Percentiles rank a stretch among this genome's conserved stretches.
These are phyloP conservation scores for Callithrix jacchus DNA, from an alignment of 2,113 vertebrate species.

Conservation along the genomic window DNA sequence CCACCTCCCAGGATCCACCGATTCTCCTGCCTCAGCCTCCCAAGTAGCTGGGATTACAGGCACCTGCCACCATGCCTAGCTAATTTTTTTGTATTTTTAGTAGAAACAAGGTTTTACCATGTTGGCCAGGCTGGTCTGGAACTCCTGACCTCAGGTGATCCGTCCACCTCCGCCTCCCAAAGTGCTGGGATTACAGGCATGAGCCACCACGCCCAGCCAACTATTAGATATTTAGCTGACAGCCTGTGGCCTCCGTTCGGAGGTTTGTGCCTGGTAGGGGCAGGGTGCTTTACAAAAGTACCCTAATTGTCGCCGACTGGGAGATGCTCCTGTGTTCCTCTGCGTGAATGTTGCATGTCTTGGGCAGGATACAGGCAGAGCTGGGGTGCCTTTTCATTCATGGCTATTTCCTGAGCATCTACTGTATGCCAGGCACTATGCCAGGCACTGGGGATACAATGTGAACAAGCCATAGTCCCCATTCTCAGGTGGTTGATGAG, in stretches of 20 bases:
- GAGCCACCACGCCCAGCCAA: fast-evolving
- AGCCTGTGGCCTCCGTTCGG: fast-evolving
- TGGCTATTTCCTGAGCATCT: neutral
- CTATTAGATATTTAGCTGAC: neutral
- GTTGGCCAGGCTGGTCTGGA: too few relatives aligned
- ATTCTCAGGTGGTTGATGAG: fast-evolving
- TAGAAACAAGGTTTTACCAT: too few relatives aligned
- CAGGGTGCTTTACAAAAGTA: neutral
- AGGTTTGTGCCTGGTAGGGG: neutral
- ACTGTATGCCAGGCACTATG: neutral
- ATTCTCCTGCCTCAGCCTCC: too few relatives aligned
- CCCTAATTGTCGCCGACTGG: neutral
- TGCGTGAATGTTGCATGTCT: fast-evolving
- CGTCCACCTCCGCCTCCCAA: too few relatives aligned
- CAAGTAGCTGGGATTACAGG: too few relatives aligned
- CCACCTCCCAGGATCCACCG: too few relatives aligned
- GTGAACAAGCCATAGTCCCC: neutral
- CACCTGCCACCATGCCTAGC: too few relatives aligned
- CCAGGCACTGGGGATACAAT: neutral
- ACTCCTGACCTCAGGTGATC: too few relatives aligned
- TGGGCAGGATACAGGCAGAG: neutral
- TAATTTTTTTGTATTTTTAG: too few relatives aligned
- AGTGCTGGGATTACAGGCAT: too few relatives aligned
- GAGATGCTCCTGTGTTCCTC: neutral
- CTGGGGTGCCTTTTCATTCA: too few relatives aligned